A percentile compares a stretch with the other conserved stretches of the same genome.
phyloP scores from a whole-genome alignment of 2,113 vertebrate genomes.

The Zosterops pallidus region DNA sequence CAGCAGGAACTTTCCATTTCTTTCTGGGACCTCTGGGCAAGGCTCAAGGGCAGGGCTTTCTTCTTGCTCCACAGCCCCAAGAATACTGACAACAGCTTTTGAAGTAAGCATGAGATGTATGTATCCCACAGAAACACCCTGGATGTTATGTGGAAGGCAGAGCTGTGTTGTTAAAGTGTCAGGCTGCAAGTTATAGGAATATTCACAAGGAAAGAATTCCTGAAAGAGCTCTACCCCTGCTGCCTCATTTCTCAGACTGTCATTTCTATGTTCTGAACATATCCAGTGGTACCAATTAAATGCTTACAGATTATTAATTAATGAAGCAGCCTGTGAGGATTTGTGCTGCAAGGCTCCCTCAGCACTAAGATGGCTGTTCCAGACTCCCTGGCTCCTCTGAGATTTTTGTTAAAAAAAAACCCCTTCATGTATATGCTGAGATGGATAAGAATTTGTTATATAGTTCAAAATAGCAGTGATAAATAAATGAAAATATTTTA shows the following conservation, averaged over 20 bases:
- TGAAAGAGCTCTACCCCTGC: not conserved
- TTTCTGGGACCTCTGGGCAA: not conserved
- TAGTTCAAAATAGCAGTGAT: not conserved
- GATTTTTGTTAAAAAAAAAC: not conserved
- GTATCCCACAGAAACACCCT: not conserved
- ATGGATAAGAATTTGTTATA: not conserved
- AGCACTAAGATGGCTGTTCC: not conserved
- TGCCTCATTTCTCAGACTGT: not conserved
- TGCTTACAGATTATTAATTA: slow-evolving; percentile 40
- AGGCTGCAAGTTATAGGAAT: not conserved
- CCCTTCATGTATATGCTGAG: not conserved
- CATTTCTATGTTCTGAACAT: not conserved
- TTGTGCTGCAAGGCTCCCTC: not conserved
- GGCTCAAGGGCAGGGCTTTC: not conserved
- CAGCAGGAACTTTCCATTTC: not conserved
- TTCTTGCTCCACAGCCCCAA: not conserved
- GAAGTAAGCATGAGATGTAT: not conserved
- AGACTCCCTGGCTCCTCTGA: not conserved
- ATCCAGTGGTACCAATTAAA: slow-evolving; percentile 39
- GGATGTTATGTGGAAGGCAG: not conserved
- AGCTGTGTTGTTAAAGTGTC: not conserved
- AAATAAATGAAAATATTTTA: not conserved
- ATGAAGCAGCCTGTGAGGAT: slow-evolving; percentile 10
- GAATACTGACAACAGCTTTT: not conserved
- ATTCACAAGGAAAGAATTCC: not conserved